phyloP scores from a whole-genome alignment of 2,888 invertebrate genomes.

The Tipula lateralis region DNA sequence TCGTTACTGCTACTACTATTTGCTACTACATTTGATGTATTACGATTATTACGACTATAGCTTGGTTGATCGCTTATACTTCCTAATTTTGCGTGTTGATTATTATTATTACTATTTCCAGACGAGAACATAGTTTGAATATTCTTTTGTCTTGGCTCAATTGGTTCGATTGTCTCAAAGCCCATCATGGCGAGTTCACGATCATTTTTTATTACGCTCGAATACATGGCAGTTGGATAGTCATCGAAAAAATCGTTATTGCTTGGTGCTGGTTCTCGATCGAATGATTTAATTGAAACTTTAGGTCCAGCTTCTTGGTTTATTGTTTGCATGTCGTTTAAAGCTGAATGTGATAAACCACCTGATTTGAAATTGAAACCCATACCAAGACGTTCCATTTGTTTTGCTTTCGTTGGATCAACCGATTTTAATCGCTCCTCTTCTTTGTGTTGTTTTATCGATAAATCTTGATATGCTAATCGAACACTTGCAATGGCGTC shows the following conservation, averaged over 20 bases:
- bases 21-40: conserved; percentile 32
- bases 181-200: conserved; percentile 46
- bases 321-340: conserved; percentile 86
- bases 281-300: conserved; percentile 46
- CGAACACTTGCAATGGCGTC: conserved; percentile 63
- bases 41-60: neutral
- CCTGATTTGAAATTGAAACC: conserved; percentile 56
- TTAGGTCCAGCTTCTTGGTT: conserved; percentile 69
- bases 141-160: conserved; percentile 44
- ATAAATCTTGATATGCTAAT: conserved; percentile 74
- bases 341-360: conserved; percentile 77
- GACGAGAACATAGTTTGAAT: conserved; percentile 46
- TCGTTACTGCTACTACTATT: conserved; percentile 47
- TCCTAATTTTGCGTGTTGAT: neutral
- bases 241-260: conserved; percentile 42
- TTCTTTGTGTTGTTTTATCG: conserved; percentile 62
- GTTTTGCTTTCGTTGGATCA: conserved; percentile 79
- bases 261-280: conserved; percentile 43
- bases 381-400: conserved; percentile 92
- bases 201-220: conserved; percentile 38
- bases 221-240: conserved; percentile 37
- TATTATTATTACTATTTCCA: neutral
- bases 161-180: conserved; percentile 48
- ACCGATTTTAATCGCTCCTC: conserved; percentile 66
- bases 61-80: conserved; percentile 28